Conservation (phyloP, 2,113 vertebrate genomes). For the Corythornis vintsioides region DNA sequence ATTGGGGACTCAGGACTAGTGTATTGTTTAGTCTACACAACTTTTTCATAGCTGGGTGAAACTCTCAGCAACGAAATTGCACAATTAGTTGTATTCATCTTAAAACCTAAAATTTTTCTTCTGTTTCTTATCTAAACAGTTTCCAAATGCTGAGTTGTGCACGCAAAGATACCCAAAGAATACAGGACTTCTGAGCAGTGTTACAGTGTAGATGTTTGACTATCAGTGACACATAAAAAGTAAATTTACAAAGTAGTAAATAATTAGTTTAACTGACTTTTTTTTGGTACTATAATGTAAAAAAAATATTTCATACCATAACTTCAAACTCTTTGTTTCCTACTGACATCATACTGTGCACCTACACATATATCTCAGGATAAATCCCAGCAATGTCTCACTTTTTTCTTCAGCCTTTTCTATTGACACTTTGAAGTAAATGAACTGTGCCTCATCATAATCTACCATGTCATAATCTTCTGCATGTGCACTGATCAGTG, state of each 20-base stretch:
- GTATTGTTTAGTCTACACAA: not conserved
- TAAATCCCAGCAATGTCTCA: not conserved
- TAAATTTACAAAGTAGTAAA: not conserved
- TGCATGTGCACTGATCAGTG: not conserved
- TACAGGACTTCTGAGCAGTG: not conserved
- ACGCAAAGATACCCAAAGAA: not conserved
- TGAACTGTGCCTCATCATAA: not conserved
- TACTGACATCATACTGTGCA: not conserved
- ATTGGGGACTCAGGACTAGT: not conserved
- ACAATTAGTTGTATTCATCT: not conserved
- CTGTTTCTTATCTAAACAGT: not conserved
- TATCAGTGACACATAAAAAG: not conserved
- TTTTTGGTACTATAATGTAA: slow-evolving; percentile 3
- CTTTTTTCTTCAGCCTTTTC: not conserved
- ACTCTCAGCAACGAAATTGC: not conserved
- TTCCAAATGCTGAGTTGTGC: not conserved
- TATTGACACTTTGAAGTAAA: slow-evolving; percentile 11
- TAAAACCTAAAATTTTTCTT: not conserved
- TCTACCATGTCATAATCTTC: not conserved
- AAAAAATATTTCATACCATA: slow-evolving; percentile 34
- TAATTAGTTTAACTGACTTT: slow-evolving; percentile 38
- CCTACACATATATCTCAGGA: not conserved
- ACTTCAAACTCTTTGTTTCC: not conserved
- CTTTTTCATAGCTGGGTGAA: not conserved
- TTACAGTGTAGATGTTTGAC: slow-evolving; percentile 13